Base-by-base conservation (phyloP, 2,113 vertebrate genomes). In the Siphamia tubifer region DNA sequence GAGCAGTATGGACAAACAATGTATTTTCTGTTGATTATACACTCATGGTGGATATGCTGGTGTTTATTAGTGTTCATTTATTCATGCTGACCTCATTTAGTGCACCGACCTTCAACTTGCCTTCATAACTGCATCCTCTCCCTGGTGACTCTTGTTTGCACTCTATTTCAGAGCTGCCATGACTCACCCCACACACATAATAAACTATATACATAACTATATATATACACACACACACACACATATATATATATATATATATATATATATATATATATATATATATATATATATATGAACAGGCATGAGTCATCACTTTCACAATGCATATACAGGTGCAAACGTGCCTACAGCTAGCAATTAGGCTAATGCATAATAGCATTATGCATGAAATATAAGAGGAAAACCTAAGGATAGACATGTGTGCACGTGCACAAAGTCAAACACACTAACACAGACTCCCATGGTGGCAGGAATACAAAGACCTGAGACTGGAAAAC, bases 41-140 rank as follows among this genome's bases (percentile, higher is more conserved):
- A 35, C 62, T 31, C 57, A 21, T 3, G 13, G 56, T 44, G 60
- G 60, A 3, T 3, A 5, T 57, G 64, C 32, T 34, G 56, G 32
- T 61, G 83, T 76, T 83, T 81, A 63, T 84, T 77, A 61, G 63
- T 8, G 61, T 60, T 87, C 81, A 77, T 89, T 84, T 86, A 90
- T 81, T 88, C 68, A 81, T 66, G 76, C 68, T 75, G 81, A 84
- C 89, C 86, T 89, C 78, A 69, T 88, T 88, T 72, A 71, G 73
- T 58, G 82, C 60, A 58, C 72, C 77, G 84, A 91, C 92, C 91
- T 93, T 92, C 86, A 91, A 87, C 86, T 90, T 84, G 43, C 77
- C 67, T 73, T 88, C 82, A 68, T 62, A 80, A 83, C 77, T 48
- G 36, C 81, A 86, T 82, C 81, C 61, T 67, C 73, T 90, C 90